Conservation (phyloP, 2,888 invertebrate genomes). For the Cataglyphis albicans region DNA sequence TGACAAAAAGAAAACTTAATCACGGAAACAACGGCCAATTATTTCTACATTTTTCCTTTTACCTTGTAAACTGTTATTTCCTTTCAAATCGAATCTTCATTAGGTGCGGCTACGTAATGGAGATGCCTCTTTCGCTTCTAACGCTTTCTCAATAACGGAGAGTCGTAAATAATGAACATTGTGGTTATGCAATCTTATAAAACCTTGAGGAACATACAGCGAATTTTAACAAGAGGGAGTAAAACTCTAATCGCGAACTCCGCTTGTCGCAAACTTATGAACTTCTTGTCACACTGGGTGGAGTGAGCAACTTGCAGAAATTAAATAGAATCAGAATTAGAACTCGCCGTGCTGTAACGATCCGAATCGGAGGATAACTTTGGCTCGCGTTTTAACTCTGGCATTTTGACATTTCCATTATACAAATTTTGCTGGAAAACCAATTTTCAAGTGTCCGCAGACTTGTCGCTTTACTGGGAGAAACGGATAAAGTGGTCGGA, state of each 20-base stretch:
- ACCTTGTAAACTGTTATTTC: not conserved
- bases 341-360: slow-evolving; percentile 26
- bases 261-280: slow-evolving; percentile 35
- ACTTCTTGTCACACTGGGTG: slow-evolving; percentile 36
- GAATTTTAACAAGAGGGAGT: slow-evolving; percentile 23
- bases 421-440: slow-evolving; percentile 13
- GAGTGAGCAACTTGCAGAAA: slow-evolving; percentile 47
- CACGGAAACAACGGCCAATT: slow-evolving; percentile 10
- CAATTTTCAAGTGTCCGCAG: slow-evolving; percentile 19
- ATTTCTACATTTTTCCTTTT: not conserved
- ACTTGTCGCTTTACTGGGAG: not conserved
- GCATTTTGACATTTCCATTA: not conserved
- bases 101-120: not conserved
- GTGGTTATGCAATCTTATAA: slow-evolving; percentile 29
- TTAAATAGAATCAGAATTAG: slow-evolving; percentile 54
- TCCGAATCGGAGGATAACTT: slow-evolving; percentile 23
- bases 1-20: not conserved
- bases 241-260: slow-evolving; percentile 48
- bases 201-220: slow-evolving; percentile 22
- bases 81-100: not conserved
- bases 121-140: not conserved
- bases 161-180: slow-evolving; percentile 8
- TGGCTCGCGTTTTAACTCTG: slow-evolving; percentile 11
- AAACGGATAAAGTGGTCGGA: not conserved
- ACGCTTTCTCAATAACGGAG: not conserved